Base-by-base conservation (phyloP, 2,113 vertebrate genomes). In the Tragelaphus strepsiceros region DNA sequence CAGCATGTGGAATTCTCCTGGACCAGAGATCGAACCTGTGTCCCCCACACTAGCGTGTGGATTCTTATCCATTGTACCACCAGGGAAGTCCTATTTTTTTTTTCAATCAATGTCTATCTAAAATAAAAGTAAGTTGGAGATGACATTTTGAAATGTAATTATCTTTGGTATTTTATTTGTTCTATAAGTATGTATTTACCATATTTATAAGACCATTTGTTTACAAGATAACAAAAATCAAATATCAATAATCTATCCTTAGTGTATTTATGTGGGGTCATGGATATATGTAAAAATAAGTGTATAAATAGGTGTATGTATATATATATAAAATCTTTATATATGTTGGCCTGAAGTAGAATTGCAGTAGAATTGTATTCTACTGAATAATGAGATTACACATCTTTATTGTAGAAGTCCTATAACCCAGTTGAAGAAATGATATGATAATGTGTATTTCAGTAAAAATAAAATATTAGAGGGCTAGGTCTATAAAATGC, bases 381-480 rank as follows among this genome's bases (percentile, higher is more conserved):
- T 83, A 54, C 9, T 87, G 46, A 88, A 61, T 83, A 83, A 53
- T 77, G 35, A 14, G 16, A 88, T 83, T 74, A 26, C 62, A 78
- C 2, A 58, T 62, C 56, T 91, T 82, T n/a, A 14, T 16, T 54
- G 7, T 12, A 28, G 39, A 84, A 87, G 7, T 0, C 4, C 17
- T 94, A 32, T 43, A 83, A n/a, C 35, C 39, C 49, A 1, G 30
- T 56, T 67, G 30, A 49, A 32, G 28, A 91, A 89, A 49, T 56
- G 61, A 35, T 62, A 17, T 89, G 32, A 81, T 85, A 49, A 90
- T 74, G 5, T 1, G 78, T 56, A 49, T 81, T 35, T 87, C 51
- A 90, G 49, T 74, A 59, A 95, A 97, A 95, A 94, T 43, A 64
- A 94, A 91, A 84, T 28, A 62, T 32, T 64, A 54, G 22, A 89